Evolutionary conservation across 2,888 invertebrate species (phyloP), one percentile per base, ranked within the genome.

Genomic region (Julus scanicus): DNA sequence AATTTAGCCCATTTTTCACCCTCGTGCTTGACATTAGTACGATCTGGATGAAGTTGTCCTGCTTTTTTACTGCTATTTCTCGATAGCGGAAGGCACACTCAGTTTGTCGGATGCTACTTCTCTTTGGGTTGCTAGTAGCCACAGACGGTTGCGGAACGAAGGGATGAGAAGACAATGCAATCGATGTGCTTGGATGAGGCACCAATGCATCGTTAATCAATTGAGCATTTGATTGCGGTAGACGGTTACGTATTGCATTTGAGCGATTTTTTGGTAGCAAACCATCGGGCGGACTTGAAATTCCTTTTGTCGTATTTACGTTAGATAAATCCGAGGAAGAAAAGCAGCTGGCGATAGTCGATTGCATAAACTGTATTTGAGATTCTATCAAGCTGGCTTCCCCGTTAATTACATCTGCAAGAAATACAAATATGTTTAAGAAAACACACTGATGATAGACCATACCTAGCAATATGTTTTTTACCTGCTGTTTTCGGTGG

Each of bases 41-140:
- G 89, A 95, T 92, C 91, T 95, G 95, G n/a, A 94, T 94, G 90
- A 95, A 94, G 90, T 93, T 93, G 89, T 93, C 93, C 89, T 94
- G 93, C 89, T 93, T 94, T 89, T 94, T 93, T 29, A 95, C 93
- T 88, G 93, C 93, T 89, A 95, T 94, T 91, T 94, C 94, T 90
- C 92, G 92, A 90, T 92, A 92, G 87, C 92, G 91, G 89, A 92
- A 92, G 20, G 90, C 90, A 86, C 91, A 90, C 89, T 92, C 92
- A 40, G 91, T 92, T 48, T 92, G 91, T n/a, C 93, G 89, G 0
- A 92, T 91, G 90, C 92, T 92, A 89, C 86, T 57, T 39, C 88
- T 84, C 15, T 39, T 84, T 84, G 84, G 84, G 5, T 84, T 84
- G 17, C 11, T 63, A 20, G 63, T 9, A n/a, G 9, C 6, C 63